A percentile compares a stretch with the other conserved stretches of the same genome.
Evolutionary conservation across 2,888 invertebrate species (phyloP).

Genomic region (Chalcis sispes): DNA sequence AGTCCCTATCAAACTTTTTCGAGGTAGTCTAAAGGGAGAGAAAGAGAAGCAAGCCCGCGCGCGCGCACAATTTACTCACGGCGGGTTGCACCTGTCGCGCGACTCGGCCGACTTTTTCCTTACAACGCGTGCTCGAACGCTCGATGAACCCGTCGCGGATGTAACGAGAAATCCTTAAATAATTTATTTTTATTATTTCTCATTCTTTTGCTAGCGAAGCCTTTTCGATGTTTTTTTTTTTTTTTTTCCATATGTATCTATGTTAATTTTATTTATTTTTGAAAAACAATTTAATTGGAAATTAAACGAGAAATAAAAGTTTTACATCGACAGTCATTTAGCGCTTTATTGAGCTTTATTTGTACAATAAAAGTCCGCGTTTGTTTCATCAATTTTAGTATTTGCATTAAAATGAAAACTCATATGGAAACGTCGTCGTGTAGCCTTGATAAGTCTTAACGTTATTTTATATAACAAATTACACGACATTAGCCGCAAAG

Average conservation of each 20-base stretch:
- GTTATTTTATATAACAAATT: slow-evolving; percentile 41
- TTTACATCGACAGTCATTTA: no score
- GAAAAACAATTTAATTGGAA: no score
- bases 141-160: neutral
- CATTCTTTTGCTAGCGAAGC: no score
- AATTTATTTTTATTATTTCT: no score
- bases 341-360: no score
- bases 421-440: neutral
- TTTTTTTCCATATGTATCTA: neutral
- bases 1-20: slow-evolving; percentile 28
- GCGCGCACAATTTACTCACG: neutral
- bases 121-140: neutral
- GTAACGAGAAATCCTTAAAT: no score
- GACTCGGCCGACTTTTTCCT: slow-evolving; percentile 10
- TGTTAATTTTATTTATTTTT: no score
- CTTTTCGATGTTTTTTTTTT: no score
- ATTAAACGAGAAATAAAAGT: no score
- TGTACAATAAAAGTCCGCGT: no score
- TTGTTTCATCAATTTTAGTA: no score
- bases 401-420: no score
- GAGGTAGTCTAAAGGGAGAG: slow-evolving; percentile 20
- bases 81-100: slow-evolving; percentile 48
- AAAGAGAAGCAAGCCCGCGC: neutral
- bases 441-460: slow-evolving; percentile 15
- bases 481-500: slow-evolving; percentile 26